Percentiles rank a stretch among this genome's conserved stretches.
These are phyloP conservation scores for Prionace glauca DNA, from an alignment of 2,797 vertebrate genomes.

Conservation along the genomic window DNA sequence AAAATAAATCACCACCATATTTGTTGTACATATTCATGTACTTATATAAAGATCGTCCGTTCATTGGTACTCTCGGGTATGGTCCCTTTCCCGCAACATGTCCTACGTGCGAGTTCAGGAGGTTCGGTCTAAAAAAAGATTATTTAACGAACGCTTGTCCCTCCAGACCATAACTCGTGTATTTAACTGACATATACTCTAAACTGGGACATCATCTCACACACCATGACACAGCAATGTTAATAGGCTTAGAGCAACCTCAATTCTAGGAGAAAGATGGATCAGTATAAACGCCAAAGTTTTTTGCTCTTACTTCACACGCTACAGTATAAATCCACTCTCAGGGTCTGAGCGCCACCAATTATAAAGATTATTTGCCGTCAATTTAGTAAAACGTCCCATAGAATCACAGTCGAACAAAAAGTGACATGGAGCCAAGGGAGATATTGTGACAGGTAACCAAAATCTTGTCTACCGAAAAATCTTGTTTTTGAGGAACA, in stretches of 20 bases:
- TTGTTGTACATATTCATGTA: not conserved
- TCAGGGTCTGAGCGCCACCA: not conserved
- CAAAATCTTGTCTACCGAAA: not conserved
- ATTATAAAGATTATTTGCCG: not conserved
- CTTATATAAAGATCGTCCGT: not conserved
- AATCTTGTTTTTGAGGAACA: not conserved
- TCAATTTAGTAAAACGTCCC: not conserved
- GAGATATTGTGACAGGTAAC: not conserved
- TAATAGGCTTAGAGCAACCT: not conserved
- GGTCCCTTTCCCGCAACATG: not conserved
- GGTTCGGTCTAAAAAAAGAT: not conserved
- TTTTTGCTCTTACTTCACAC: not conserved
- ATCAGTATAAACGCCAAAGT: not conserved
- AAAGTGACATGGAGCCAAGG: not conserved
- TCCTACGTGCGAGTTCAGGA: not conserved
- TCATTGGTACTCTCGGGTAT: not conserved
- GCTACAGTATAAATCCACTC: not conserved
- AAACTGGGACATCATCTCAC: not conserved
- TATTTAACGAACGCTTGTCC: not conserved
- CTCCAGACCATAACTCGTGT: not conserved
- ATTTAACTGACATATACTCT: not conserved
- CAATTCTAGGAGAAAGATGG: no score
- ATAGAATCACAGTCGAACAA: not conserved
- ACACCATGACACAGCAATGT: not conserved
- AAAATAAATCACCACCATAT: not conserved